phyloP scores from a whole-genome alignment of 2,113 vertebrate species.

The Xiphophorus hellerii region DNA sequence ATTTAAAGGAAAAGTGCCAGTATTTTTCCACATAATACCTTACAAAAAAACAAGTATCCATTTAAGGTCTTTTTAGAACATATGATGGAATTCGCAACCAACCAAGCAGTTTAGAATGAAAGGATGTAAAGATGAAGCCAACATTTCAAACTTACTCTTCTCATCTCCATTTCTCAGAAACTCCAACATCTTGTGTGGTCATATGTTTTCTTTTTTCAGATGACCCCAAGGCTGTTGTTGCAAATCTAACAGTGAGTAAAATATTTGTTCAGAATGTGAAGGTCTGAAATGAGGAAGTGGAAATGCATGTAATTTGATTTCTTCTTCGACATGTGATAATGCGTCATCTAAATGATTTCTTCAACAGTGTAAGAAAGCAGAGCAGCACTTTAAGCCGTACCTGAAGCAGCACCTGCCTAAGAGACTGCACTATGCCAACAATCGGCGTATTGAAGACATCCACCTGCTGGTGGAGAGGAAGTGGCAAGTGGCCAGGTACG shows the following conservation, averaged over 20 bases:
- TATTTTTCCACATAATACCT: too few relatives aligned
- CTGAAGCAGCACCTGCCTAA: constrained; percentile 96
- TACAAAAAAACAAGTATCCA: too few relatives aligned
- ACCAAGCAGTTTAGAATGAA: too few relatives aligned
- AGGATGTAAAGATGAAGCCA: too few relatives aligned
- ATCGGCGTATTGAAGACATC: constrained; percentile 93
- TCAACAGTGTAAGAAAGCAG: constrained; percentile 88
- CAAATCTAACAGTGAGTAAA: constrained; percentile 93
- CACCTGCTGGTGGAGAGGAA: constrained; percentile 95
- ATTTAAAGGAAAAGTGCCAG: too few relatives aligned
- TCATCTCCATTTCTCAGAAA: background rate
- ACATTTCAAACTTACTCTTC: too few relatives aligned
- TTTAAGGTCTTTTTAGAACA: too few relatives aligned
- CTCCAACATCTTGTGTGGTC: background rate
- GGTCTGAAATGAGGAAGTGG: background rate
- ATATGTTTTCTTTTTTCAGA: constrained; percentile 76
- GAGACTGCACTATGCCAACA: constrained; percentile 94
- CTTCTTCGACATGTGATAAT: too few relatives aligned
- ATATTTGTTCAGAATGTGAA: background rate
- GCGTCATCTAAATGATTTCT: background rate
- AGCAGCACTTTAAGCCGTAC: constrained; percentile 97
- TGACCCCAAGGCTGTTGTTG: constrained; percentile 90
- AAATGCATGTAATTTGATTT: background rate
- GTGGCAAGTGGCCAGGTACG: constrained; percentile 94
- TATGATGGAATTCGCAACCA: too few relatives aligned